A percentile compares a stretch with the other conserved stretches of the same genome.
These are phyloP conservation scores for Cataglyphis livida DNA, from an alignment of 2,888 invertebrate genomes.

Conservation along the genomic window DNA sequence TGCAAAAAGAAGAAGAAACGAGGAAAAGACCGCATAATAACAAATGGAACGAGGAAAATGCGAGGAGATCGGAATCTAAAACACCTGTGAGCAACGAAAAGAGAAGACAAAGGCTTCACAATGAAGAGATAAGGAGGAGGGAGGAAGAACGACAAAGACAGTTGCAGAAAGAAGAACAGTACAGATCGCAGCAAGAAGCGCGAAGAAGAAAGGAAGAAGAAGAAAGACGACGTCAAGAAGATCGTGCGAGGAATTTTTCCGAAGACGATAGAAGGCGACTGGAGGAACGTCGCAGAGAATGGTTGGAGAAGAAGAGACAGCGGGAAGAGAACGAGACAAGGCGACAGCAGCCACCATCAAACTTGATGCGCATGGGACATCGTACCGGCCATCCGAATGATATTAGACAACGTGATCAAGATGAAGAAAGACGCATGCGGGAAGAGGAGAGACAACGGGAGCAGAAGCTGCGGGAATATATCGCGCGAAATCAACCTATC, in stretches of 20 bases:
- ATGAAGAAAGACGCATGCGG: constrained; percentile 51
- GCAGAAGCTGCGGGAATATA: constrained; percentile 66
- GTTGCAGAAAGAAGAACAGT: constrained; percentile 28
- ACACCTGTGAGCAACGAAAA: not conserved
- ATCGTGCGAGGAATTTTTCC: constrained; percentile 1
- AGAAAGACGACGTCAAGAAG: constrained; percentile 15
- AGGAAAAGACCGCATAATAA: constrained; percentile 3
- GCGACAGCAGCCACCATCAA: constrained; percentile 57
- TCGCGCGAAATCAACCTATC: constrained; percentile 75
- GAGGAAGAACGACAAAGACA: constrained; percentile 23
- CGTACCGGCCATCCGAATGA: constrained; percentile 21
- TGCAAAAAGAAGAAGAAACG: constrained; percentile 26
- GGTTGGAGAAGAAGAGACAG: constrained; percentile 53
- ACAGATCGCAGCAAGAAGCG: constrained; percentile 34
- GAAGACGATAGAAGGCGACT: constrained; percentile 41
- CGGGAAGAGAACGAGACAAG: constrained; percentile 61
- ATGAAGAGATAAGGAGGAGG: not conserved
- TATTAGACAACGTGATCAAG: constrained; percentile 23
- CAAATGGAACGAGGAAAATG: constrained; percentile 6
- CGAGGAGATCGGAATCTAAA: not conserved
- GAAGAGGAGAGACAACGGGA: constrained; percentile 54
- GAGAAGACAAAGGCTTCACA: not conserved
- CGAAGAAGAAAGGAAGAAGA: constrained; percentile 35
- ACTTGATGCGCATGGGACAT: constrained; percentile 17
- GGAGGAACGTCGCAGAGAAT: constrained; percentile 55